Evolutionary conservation across 2,888 invertebrate genomes (phyloP).

Genomic region (Oxytorus armatus): DNA sequence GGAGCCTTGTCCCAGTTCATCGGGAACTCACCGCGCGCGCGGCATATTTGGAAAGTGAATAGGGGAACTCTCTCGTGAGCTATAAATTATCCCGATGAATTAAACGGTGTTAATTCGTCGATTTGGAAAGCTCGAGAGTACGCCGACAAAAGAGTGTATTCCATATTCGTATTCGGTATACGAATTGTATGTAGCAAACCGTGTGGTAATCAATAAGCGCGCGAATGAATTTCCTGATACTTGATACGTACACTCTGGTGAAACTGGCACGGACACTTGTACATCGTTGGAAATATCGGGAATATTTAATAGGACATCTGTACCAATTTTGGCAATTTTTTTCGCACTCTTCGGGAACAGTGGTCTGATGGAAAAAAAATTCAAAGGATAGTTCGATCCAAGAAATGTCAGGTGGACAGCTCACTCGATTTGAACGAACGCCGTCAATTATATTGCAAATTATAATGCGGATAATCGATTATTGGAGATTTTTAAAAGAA

Average conservation of each 20-base stretch:
- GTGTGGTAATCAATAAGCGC: constrained; percentile 23
- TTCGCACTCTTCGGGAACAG: neutral
- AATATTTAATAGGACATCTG: neutral
- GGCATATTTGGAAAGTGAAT: constrained; percentile 59
- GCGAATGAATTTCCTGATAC: constrained; percentile 29
- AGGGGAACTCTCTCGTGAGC: constrained; percentile 42
- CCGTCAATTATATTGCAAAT: too few relatives aligned
- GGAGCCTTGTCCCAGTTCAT: constrained; percentile 61
- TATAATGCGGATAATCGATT: too few relatives aligned
- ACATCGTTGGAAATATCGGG: neutral
- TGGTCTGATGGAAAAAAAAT: neutral
- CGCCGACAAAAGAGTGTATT: constrained; percentile 50
- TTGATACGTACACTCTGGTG: constrained; percentile 13
- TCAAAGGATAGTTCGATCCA: too few relatives aligned
- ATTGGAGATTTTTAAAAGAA: too few relatives aligned
- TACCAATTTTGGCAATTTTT: neutral
- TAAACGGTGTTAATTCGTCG: constrained; percentile 62
- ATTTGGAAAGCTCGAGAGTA: constrained; percentile 50
- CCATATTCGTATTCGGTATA: constrained; percentile 33
- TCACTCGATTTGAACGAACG: too few relatives aligned
- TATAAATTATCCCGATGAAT: constrained; percentile 56
- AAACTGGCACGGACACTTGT: constrained; percentile 14
- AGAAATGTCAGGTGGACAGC: too few relatives aligned
- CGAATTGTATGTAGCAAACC: constrained; percentile 12
- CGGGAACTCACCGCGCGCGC: constrained; percentile 38